phyloP scores from a whole-genome alignment of 2,113 vertebrate genomes.

The Chaenogobius annularis region DNA sequence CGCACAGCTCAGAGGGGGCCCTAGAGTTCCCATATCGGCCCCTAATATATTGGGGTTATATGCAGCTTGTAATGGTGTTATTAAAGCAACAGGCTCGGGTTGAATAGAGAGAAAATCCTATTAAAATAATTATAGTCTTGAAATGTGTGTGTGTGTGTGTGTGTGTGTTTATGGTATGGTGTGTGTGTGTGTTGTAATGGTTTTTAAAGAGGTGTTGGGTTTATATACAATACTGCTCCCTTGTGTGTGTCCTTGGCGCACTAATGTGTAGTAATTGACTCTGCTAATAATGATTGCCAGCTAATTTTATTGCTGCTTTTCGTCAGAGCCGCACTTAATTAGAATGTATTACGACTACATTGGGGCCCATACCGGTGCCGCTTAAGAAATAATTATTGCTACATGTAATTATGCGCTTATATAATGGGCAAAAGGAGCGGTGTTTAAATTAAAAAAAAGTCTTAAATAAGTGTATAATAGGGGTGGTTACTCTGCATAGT shows the following conservation, averaged over 20 bases:
- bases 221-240: constrained; percentile 21
- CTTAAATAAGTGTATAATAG: constrained; percentile 1
- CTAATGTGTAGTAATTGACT: constrained; percentile 96
- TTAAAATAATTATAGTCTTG: constrained; percentile 73
- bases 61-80: constrained; percentile 77
- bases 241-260: constrained; percentile 60
- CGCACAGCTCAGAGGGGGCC: constrained; percentile 29
- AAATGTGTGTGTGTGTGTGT: constrained; percentile 2
- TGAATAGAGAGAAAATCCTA: constrained; percentile 73
- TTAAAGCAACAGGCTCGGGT: constrained; percentile 71
- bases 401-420: constrained; percentile 46
- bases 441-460: constrained; percentile 19
- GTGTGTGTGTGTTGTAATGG: constrained; percentile 1
- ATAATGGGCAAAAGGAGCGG: constrained; percentile 16
- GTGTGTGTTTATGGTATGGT: constrained; percentile 4
- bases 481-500: neutral
- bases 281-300: constrained; percentile 98
- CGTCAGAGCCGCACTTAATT: constrained; percentile 88
- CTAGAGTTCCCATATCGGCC: constrained; percentile 47
- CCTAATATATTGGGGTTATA: constrained; percentile 74
- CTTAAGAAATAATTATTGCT: constrained; percentile 62
- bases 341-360: constrained; percentile 88
- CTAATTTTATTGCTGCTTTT: constrained; percentile 97
- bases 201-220: neutral
- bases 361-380: constrained; percentile 28